Percentiles rank a stretch among this genome's conserved stretches.
Conservation (phyloP, 2,797 vertebrate species). For the Melanotaenia trifasciata region DNA sequence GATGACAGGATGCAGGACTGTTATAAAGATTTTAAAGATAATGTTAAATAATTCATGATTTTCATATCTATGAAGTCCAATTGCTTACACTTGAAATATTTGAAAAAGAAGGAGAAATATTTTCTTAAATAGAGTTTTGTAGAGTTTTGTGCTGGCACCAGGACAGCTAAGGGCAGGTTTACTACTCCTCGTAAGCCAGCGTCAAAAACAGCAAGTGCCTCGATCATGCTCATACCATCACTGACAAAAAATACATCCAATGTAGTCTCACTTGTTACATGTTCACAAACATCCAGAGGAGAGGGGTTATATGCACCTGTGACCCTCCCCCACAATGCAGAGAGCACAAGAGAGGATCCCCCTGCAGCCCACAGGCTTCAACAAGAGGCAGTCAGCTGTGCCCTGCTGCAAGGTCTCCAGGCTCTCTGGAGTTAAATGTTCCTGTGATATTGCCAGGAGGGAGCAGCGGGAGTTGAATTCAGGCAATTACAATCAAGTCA, state of each 20-base stretch:
- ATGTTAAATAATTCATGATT: constrained; percentile 37
- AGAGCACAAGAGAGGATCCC: constrained; percentile 69
- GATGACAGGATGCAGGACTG: constrained; percentile 19
- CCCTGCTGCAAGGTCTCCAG: constrained; percentile 74
- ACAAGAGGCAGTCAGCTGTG: constrained; percentile 77
- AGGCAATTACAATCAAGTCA: constrained; percentile 99
- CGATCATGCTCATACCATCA: constrained; percentile 59
- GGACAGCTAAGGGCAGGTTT: background rate
- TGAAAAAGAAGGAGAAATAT: constrained; percentile 1
- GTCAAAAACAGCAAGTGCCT: constrained; percentile 36
- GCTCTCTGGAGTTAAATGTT: constrained; percentile 98
- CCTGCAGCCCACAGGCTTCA: constrained; percentile 69
- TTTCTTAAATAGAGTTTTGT: constrained; percentile 25
- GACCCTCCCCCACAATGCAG: constrained; percentile 66
- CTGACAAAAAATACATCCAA: constrained; percentile 34
- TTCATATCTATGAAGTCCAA: constrained; percentile 16
- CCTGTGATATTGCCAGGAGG: constrained; percentile 99
- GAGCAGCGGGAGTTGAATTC: constrained; percentile 99
- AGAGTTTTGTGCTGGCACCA: background rate
- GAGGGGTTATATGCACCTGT: constrained; percentile 68
- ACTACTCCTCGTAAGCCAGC: background rate
- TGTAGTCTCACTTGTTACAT: constrained; percentile 60
- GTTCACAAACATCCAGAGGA: constrained; percentile 56
- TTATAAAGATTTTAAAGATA: constrained; percentile 37
- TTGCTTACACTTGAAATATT: background rate